A percentile compares a stretch with the other conserved stretches of the same genome.
Evolutionary conservation across 2,888 invertebrate genomes (phyloP).

Genomic region (Halictus ligatus): DNA sequence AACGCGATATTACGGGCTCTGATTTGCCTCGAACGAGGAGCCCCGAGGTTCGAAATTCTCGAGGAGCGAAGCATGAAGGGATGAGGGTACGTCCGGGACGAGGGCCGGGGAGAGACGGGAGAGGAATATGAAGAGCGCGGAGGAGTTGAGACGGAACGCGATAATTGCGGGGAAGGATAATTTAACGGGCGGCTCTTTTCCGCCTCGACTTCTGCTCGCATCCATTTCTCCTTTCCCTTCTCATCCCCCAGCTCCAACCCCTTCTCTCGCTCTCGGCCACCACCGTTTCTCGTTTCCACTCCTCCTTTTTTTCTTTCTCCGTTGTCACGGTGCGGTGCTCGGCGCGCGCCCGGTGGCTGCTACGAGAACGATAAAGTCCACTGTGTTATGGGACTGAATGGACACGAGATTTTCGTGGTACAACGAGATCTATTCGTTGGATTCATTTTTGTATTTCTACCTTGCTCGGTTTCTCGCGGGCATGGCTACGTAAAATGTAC

Average conservation of each 20-base stretch:
- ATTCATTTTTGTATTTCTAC: conserved; percentile 6
- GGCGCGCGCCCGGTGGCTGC: conserved; percentile 1
- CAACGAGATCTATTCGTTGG: conserved; percentile 19
- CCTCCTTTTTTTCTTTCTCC: conserved; percentile 28
- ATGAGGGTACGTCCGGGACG: background rate
- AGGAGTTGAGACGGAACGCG: conserved; percentile 66
- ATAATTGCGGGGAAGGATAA: conserved; percentile 76
- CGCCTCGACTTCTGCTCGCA: conserved; percentile 68
- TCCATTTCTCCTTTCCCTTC: conserved; percentile 43
- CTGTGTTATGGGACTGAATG: conserved; percentile 17
- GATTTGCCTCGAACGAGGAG: conserved; percentile 50
- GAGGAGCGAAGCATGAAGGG: conserved; percentile 8
- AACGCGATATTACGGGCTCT: conserved; percentile 56
- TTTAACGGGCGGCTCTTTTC: conserved; percentile 74
- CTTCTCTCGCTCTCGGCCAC: conserved; percentile 6
- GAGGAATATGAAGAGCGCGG: conserved; percentile 62
- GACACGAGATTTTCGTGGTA: conserved; percentile 18
- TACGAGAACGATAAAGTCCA: conserved; percentile 29
- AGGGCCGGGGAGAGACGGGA: conserved; percentile 39
- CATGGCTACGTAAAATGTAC: background rate
- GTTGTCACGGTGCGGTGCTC: conserved; percentile 4
- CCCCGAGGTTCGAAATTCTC: conserved; percentile 33
- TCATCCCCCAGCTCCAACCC: background rate
- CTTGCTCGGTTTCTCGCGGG: background rate
- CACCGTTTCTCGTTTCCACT: background rate